Evolutionary conservation across 2,797 vertebrate species (phyloP), one percentile per base, ranked within the genome.

Genomic region (Jordanella pulchra): DNA sequence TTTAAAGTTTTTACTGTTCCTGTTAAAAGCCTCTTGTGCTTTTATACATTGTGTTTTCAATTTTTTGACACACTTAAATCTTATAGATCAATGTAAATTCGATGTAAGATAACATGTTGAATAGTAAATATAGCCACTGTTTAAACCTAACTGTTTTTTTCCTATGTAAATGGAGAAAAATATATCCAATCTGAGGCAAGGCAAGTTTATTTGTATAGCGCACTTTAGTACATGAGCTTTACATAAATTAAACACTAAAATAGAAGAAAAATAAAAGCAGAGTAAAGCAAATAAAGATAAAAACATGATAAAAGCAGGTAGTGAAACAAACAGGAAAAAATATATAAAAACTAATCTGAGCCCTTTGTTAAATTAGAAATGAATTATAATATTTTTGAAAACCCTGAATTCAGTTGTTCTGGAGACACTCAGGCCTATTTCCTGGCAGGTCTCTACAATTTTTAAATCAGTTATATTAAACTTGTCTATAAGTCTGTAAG

Each of bases 1-100:
- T 76, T 14, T 65, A 32, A 65, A 65, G 13, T 77, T 75, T 45
- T 6, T 55, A 21, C 73, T 32, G n/a, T 0, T 18, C 10, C 32
- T 23, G 48, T 1, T 4, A 23, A 50, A 23, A 50, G 21, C 48
- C 0, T 7, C 9, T 23, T 50, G 48, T 6, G 1, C 48, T n/a
- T 11, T 61, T 35, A 60, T 4, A 12, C 9, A 60, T 60, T 58
- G 15, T 21, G 0, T 35, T 35, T 39, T 39, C 6, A 7, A 15
- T 32, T 21, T 23, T 35, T 35, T 58, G 55, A 32, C 55, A 32
- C 18, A 23, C 30, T 32, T 10, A 18, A 42, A 32, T 0, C 5
- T 17, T 18, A 50, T 6, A 21, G 47, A 50, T 50, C 47, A 50
- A 32, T 18, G 21, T 32, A 5, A 21, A 13, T 61, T 39, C 23